phyloP scores from a whole-genome alignment of 2,888 invertebrate genomes.

The Phaonia tiefii region DNA sequence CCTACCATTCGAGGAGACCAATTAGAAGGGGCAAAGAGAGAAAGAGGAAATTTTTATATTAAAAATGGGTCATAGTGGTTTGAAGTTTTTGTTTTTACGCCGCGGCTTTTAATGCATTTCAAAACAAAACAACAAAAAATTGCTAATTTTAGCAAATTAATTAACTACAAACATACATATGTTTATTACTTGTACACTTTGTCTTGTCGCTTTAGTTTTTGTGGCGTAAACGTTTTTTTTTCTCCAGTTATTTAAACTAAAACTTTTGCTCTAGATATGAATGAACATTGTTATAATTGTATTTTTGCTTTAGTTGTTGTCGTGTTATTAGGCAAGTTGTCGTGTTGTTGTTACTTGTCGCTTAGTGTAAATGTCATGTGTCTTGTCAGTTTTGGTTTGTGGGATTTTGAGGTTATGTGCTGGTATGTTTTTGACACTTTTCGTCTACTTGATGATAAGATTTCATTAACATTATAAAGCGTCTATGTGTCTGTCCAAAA shows the following conservation, averaged over 20 bases:
- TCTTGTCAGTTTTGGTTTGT: not conserved
- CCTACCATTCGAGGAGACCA: too few relatives aligned
- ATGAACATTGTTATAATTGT: not conserved
- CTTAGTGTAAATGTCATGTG: not conserved
- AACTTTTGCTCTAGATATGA: conserved; percentile 8
- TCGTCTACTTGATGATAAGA: conserved; percentile 66
- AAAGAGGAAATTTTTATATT: too few relatives aligned
- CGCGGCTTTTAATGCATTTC: not conserved
- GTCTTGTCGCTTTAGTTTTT: not conserved
- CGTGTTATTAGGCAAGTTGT: conserved; percentile 44
- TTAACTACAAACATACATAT: not conserved
- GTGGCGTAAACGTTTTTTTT: not conserved
- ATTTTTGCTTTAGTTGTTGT: not conserved
- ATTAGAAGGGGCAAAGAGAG: too few relatives aligned
- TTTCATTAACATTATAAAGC: conserved; percentile 72
- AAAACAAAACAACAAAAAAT: not conserved
- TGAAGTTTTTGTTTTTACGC: too few relatives aligned
- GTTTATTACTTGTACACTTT: not conserved
- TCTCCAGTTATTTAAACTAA: not conserved
- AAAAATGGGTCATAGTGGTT: too few relatives aligned
- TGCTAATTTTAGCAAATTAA: conserved; percentile 20
- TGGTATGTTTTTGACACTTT: conserved; percentile 24
- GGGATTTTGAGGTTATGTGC: conserved; percentile 6
- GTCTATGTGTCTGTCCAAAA: too few relatives aligned
- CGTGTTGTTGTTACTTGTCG: not conserved